Percentiles rank a stretch among this genome's conserved stretches.
phyloP scores from a whole-genome alignment of 2,888 invertebrate genomes.

The Carpatolechia fugitivella region DNA sequence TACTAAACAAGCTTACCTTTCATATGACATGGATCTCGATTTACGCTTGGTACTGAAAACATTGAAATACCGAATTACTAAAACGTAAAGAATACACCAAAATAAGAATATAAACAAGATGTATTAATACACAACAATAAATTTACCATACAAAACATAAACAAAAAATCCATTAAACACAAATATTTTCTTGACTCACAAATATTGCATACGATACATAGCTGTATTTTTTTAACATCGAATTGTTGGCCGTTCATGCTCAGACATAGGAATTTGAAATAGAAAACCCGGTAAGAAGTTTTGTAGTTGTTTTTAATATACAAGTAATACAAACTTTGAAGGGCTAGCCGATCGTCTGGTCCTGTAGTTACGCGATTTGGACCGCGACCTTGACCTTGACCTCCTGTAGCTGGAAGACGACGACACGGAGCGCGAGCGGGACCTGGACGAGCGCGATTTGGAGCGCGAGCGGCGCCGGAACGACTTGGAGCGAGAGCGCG shows the following conservation, averaged over 20 bases:
- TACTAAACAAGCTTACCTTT: slow-evolving; percentile 60
- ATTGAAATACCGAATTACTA: not conserved
- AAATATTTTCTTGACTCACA: too few species aligned
- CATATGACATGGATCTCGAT: slow-evolving; percentile 64
- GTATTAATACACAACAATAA: too few species aligned
- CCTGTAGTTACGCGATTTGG: slow-evolving; percentile 46
- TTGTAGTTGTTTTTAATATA: slow-evolving; percentile 8
- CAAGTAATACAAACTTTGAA: slow-evolving; percentile 57
- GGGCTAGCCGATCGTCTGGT: slow-evolving; percentile 57
- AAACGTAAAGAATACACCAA: not conserved
- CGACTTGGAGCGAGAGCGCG: slow-evolving; percentile 16
- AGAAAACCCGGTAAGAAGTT: too few species aligned
- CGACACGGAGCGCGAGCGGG: slow-evolving; percentile 10
- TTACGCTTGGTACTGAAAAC: slow-evolving; percentile 50
- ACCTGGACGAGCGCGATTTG: slow-evolving; percentile 17
- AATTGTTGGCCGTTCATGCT: too few species aligned
- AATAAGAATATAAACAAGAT: too few species aligned
- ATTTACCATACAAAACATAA: too few species aligned
- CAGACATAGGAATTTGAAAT: too few species aligned
- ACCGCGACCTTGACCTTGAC: slow-evolving; percentile 51
- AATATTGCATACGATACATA: too few species aligned
- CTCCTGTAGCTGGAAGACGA: slow-evolving; percentile 32
- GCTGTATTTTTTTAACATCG: too few species aligned
- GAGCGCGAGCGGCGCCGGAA: not conserved
- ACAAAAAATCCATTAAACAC: too few species aligned